phyloP scores from a whole-genome alignment of 35 echinoderm and acorn worm species.

The Ophioderma brevispina region DNA sequence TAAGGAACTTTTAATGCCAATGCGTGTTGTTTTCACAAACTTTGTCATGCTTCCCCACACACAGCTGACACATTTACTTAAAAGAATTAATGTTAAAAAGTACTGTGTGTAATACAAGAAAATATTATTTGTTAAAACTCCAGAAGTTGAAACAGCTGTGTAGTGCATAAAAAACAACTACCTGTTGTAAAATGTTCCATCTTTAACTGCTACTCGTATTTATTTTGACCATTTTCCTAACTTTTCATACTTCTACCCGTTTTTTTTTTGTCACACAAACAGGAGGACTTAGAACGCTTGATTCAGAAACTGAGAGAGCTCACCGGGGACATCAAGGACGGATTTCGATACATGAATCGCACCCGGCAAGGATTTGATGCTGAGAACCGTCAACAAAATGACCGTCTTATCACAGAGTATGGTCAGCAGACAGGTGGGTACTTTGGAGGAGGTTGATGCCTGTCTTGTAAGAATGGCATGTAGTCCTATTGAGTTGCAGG shows the following conservation, averaged over 20 bases:
- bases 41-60: too few relatives aligned
- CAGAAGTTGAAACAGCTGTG: background rate
- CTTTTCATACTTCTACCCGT: background rate
- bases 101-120: too few relatives aligned
- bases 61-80: too few relatives aligned
- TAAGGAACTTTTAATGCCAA: too few relatives aligned
- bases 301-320: constrained; percentile 56
- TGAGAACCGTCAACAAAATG: constrained; percentile 58
- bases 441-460: too few relatives aligned
- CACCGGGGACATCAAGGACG: constrained; percentile 65
- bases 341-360: constrained; percentile 12
- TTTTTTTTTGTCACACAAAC: background rate
- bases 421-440: constrained; percentile 49
- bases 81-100: too few relatives aligned
- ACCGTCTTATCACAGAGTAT: constrained; percentile 76
- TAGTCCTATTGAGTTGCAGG: too few relatives aligned
- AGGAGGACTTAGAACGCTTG: constrained; percentile 51
- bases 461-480: background rate
- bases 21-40: too few relatives aligned
- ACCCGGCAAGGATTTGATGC: constrained; percentile 71
- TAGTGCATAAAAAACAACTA: background rate
- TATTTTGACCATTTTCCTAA: background rate
- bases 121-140: too few relatives aligned
- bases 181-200: background rate
- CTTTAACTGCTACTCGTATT: background rate